A percentile compares a stretch with the other conserved stretches of the same genome.
These are phyloP conservation scores for Plectropomus leopardus DNA, from an alignment of 2,113 vertebrate genomes.

Conservation along the genomic window DNA sequence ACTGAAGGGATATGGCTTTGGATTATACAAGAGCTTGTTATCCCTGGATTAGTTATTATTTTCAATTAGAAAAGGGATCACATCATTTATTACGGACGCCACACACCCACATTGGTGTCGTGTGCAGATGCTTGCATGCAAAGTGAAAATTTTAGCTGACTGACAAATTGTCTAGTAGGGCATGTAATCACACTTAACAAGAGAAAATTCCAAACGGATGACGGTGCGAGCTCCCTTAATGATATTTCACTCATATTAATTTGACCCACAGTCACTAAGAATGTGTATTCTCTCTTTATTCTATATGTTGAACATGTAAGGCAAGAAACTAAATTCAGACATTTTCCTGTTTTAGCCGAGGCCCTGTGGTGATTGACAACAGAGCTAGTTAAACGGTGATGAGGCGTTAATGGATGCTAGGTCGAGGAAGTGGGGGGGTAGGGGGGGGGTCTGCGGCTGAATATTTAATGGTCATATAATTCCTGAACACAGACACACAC, in stretches of 20 bases:
- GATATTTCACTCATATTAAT: conserved; percentile 65
- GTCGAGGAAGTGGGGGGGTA: conserved; percentile 59
- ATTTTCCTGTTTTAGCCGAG: conserved; percentile 67
- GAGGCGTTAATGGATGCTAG: conserved; percentile 86
- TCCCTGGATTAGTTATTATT: conserved; percentile 78
- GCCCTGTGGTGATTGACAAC: conserved; percentile 86
- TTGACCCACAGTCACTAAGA: conserved; percentile 20
- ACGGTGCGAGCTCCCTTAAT: conserved; percentile 39
- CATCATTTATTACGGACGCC: conserved; percentile 64
- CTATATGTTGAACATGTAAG: conserved; percentile 47
- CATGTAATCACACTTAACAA: conserved; percentile 68
- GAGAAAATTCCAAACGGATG: conserved; percentile 69
- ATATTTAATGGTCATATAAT: conserved; percentile 89
- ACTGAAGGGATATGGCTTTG: conserved; percentile 72
- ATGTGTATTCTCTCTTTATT: conserved; percentile 20
- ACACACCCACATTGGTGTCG: conserved; percentile 47
- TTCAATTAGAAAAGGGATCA: conserved; percentile 79
- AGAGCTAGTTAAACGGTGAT: conserved; percentile 86
- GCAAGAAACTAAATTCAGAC: conserved; percentile 72
- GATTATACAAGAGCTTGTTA: conserved; percentile 75
- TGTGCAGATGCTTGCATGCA: conserved; percentile 28
- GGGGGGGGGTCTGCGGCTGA: conserved; percentile 68
- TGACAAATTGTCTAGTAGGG: conserved; percentile 64
- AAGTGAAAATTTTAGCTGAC: conserved; percentile 68
- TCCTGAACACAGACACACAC: conserved; percentile 84